Evolutionary conservation across 2,797 vertebrate species (phyloP).

Genomic region (Amphiprion clarkii): DNA sequence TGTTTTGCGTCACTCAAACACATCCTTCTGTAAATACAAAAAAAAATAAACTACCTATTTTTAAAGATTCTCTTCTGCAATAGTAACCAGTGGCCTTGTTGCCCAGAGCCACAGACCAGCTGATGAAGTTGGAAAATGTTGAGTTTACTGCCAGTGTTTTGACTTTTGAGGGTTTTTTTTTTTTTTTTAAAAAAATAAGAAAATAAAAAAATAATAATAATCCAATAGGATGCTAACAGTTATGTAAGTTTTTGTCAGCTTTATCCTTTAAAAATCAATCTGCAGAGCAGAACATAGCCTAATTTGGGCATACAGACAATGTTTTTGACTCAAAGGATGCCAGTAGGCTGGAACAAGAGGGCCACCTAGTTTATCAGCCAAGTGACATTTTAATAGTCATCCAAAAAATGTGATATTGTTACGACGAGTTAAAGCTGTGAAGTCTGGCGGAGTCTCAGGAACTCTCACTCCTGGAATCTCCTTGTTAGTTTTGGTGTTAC

Average conservation of each 20-base stretch:
- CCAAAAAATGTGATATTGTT: slow-evolving; percentile 9
- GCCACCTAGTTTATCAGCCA: slow-evolving; percentile 25
- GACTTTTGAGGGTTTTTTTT: background rate
- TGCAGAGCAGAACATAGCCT: background rate
- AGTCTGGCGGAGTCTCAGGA: slow-evolving; percentile 25
- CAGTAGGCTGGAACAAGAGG: slow-evolving; percentile 5
- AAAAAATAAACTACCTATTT: background rate
- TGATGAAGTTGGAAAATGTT: background rate
- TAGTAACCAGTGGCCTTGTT: background rate
- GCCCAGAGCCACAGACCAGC: background rate
- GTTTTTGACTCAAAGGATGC: slow-evolving; percentile 30
- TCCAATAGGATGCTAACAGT: no score
- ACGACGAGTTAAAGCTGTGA: slow-evolving; percentile 2
- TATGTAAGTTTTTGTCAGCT: no score
- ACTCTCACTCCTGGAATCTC: slow-evolving; percentile 28
- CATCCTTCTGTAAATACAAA: no score
- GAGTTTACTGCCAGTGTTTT: background rate
- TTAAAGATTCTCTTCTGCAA: background rate
- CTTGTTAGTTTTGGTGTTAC: slow-evolving; percentile 13
- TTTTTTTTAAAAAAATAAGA: no score
- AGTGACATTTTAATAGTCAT: slow-evolving; percentile 22
- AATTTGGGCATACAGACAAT: slow-evolving; percentile 16
- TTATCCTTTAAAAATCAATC: no score
- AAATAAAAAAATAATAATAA: no score
- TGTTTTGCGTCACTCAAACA: no score